Conservation (phyloP, 2,113 vertebrate genomes). For the Phalacrocorax aristotelis region DNA sequence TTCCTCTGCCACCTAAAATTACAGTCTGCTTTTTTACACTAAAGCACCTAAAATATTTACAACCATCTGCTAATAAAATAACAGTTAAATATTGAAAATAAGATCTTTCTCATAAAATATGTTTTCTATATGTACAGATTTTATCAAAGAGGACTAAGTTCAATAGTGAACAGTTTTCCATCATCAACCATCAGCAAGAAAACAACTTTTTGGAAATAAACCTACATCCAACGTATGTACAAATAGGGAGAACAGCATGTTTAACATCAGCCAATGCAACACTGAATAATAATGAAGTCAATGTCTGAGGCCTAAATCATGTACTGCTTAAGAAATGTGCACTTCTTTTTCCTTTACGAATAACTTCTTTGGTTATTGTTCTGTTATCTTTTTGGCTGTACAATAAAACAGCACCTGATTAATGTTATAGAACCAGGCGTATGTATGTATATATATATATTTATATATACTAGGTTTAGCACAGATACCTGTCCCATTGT, state of each 20-base stretch:
- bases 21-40: constrained; percentile 78
- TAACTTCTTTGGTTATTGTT: constrained; percentile 59
- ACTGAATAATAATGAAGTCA: constrained; percentile 26
- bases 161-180: constrained; percentile 67
- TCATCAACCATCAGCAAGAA: constrained; percentile 53
- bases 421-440: constrained; percentile 43
- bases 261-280: constrained; percentile 61
- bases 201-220: constrained; percentile 48
- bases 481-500: background rate
- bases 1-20: constrained; percentile 73
- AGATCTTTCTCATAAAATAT: constrained; percentile 83
- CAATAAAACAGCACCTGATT: constrained; percentile 48
- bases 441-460: background rate
- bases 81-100: constrained; percentile 87
- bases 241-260: constrained; percentile 66
- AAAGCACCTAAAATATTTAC: constrained; percentile 82
- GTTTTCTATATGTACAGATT: constrained; percentile 78
- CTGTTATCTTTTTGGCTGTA: constrained; percentile 13
- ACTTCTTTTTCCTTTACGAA: constrained; percentile 49
- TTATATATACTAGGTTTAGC: constrained; percentile 4
- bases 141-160: constrained; percentile 73
- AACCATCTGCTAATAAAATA: constrained; percentile 83
- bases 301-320: constrained; percentile 14
- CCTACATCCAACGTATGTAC: constrained; percentile 24
- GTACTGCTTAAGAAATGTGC: constrained; percentile 48